Base-by-base conservation (phyloP, 1,140 invertebrate genomes). In the Drosophila arizonae region DNA sequence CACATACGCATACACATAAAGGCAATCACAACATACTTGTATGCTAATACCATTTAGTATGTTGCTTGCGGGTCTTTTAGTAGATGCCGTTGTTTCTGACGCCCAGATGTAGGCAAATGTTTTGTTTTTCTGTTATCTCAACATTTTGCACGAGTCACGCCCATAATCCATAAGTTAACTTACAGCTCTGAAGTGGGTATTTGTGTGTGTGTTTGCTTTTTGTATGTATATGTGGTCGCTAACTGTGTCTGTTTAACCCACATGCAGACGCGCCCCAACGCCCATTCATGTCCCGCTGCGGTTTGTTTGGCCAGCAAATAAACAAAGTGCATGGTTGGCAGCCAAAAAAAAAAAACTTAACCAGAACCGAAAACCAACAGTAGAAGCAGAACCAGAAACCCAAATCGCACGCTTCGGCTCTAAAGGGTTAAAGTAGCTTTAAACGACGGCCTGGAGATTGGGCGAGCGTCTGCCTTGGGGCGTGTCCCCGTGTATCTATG, bases 91-190 rank as follows among this genome's bases (percentile, higher is more conserved):
- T 28, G 54, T 65, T 41, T 43, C 15, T 26, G 65, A 70, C 80
- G 76, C 79, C 64, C 62, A 79, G 84, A 82, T 76, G 79, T 82
- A 76, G 79, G 80, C 76, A 78, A 81, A 66, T 70, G 54, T 76
- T 84, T 84, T 51, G 67, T 71, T 51, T 69, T 56, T 43, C 48
- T 33, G 30, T 30, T 55, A 61, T 72, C 63, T 58, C 46, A 71
- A 65, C 52, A 43, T 71, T 57, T 72, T 66, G 45, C 76, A 65
- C 72, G 76, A 76, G 76, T 76, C 72, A 84, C 79, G 79, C 79
- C 79, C 79, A 75, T 82, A 82, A 82, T 82, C 79, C 80, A 79
- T 82, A 82, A 82, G 79, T 82, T 84, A 84, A 74, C 80, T 72
- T 55, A 13, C 30, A 68, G 64, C 56, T 61, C 61, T 56, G 52